A percentile compares a stretch with the other conserved stretches of the same genome.
Conservation (phyloP, 2,888 invertebrate genomes). For the Tridacna crocea region DNA sequence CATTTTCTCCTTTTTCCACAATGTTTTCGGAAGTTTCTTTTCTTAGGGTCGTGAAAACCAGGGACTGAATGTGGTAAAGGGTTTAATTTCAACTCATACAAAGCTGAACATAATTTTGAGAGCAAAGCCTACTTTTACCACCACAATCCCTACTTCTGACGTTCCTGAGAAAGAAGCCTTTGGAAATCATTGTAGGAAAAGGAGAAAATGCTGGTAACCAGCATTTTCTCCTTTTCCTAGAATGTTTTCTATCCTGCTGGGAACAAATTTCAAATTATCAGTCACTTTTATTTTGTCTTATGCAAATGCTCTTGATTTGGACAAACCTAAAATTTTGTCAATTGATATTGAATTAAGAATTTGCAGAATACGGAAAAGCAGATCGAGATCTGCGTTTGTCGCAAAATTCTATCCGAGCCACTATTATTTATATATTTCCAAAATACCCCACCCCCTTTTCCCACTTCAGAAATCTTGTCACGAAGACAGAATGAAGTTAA, state of each 20-base stretch:
- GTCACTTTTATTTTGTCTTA: background rate
- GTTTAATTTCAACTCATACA: background rate
- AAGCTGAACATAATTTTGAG: background rate
- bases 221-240: background rate
- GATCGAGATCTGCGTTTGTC: too few relatives aligned
- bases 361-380: too few relatives aligned
- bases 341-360: too few relatives aligned
- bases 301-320: too few relatives aligned
- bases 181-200: background rate
- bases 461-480: too few relatives aligned
- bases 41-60: too few relatives aligned
- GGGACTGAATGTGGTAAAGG: background rate
- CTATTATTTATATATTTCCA: too few relatives aligned
- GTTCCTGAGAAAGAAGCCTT: background rate
- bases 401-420: too few relatives aligned
- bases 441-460: too few relatives aligned
- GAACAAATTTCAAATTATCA: background rate
- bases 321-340: too few relatives aligned
- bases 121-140: background rate
- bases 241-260: background rate
- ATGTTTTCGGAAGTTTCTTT: too few relatives aligned
- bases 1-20: constrained; percentile 3
- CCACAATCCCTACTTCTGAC: background rate
- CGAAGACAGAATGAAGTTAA: too few relatives aligned
- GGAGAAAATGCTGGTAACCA: background rate